Evolutionary conservation across 2,797 vertebrate genomes (phyloP).

Genomic region (Nannoperca australis): DNA sequence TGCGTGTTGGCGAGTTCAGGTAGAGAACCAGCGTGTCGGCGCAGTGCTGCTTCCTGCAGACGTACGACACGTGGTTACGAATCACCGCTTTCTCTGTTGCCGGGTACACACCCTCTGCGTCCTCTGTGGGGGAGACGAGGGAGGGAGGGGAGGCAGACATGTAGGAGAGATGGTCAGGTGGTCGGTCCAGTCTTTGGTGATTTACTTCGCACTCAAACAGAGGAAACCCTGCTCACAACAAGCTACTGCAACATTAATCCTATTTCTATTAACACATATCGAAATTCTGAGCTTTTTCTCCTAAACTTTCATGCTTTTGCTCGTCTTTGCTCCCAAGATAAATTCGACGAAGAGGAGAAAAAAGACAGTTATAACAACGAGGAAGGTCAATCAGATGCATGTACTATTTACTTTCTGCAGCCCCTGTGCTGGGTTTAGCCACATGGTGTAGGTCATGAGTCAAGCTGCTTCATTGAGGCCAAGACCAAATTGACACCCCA

Average conservation of each 20-base stretch:
- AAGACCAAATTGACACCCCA: not conserved
- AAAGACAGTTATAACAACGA: not conserved
- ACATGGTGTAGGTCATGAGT: not conserved
- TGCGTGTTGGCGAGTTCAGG: conserved; percentile 87
- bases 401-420: not conserved
- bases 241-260: not conserved
- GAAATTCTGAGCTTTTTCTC: not conserved
- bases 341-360: not conserved
- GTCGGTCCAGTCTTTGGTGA: not conserved
- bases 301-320: not conserved
- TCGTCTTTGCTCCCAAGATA: not conserved
- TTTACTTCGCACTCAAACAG: not conserved
- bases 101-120: conserved; percentile 81
- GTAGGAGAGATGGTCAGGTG: not conserved
- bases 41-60: conserved; percentile 88
- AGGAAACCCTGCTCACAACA: not conserved
- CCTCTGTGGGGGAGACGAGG: conserved; percentile 61
- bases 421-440: not conserved
- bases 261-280: not conserved
- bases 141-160: not conserved
- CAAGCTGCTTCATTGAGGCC: not conserved
- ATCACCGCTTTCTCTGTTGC: conserved; percentile 87
- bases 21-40: conserved; percentile 87
- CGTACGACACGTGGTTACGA: conserved; percentile 86
- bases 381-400: not conserved